Evolutionary conservation across 2,888 invertebrate species (phyloP).

Genomic region (Ceraclea dissimilis): DNA sequence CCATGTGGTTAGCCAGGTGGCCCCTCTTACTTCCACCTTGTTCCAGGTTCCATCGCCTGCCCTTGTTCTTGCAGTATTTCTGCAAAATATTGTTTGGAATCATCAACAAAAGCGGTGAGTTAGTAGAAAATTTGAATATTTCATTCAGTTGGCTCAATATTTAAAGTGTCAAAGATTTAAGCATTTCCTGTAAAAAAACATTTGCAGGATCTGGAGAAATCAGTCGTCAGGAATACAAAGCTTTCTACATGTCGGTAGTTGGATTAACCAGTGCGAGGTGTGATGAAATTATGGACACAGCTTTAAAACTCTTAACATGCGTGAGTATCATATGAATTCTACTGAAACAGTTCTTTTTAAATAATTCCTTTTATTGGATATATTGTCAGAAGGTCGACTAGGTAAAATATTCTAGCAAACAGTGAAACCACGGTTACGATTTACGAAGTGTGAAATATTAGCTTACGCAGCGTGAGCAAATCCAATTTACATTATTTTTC

Average conservation of each 20-base stretch:
- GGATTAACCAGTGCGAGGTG: constrained; percentile 55
- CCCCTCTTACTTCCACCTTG: constrained; percentile 47
- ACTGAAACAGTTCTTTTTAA: background rate
- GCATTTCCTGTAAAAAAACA: background rate
- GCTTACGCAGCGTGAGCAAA: no score
- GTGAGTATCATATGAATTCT: constrained; percentile 43
- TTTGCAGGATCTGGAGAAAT: constrained; percentile 56
- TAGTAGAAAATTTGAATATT: background rate
- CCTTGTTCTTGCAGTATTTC: constrained; percentile 66
- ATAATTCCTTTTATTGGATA: background rate
- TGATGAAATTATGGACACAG: constrained; percentile 58
- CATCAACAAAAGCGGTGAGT: constrained; percentile 59
- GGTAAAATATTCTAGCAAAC: background rate
- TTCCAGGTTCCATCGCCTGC: constrained; percentile 54
- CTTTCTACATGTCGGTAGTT: constrained; percentile 65
- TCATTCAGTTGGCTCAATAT: no score
- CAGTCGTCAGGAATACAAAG: constrained; percentile 56
- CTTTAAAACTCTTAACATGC: constrained; percentile 65
- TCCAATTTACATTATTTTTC: no score
- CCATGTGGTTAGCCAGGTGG: constrained; percentile 67
- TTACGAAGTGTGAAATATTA: no score
- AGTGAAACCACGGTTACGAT: no score
- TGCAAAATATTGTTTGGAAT: constrained; percentile 65
- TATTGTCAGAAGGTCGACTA: background rate
- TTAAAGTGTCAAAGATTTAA: no score